Evolutionary conservation across 92 coral and sea anemone genomes (phyloP).

Genomic region (Porites lobata): DNA sequence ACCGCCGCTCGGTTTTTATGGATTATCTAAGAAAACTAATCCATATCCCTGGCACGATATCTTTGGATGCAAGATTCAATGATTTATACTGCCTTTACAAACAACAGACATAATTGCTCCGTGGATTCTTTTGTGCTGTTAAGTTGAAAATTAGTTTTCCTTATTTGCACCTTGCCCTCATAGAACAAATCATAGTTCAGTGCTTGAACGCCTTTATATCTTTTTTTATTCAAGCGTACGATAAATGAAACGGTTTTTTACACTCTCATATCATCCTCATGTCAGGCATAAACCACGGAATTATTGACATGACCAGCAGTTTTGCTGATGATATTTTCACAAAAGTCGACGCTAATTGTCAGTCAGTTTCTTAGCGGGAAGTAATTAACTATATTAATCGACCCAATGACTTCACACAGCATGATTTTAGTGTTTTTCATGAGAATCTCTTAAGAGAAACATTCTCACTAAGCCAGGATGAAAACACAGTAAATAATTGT

Average conservation of each 20-base stretch:
- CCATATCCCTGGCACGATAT: background rate
- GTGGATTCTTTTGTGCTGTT: background rate
- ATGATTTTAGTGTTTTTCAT: constrained; percentile 4
- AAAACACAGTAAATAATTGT: background rate
- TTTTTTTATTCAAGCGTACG: no score
- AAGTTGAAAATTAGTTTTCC: background rate
- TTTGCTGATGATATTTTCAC: background rate
- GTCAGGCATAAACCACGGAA: background rate
- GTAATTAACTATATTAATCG: constrained; percentile 18
- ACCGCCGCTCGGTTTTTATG: no score
- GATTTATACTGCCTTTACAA: background rate
- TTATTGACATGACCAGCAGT: background rate
- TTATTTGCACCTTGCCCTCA: background rate
- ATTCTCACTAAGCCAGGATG: constrained; percentile 6
- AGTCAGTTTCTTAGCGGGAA: background rate
- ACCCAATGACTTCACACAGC: background rate
- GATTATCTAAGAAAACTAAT: no score
- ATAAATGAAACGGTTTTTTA: no score
- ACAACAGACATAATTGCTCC: background rate
- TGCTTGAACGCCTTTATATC: no score
- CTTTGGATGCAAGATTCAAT: background rate
- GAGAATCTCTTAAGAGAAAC: background rate
- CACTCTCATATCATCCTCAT: no score
- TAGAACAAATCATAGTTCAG: no score
- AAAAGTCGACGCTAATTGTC: constrained; percentile 5